Base-by-base conservation (phyloP, 2,797 vertebrate species). In the Gallinago stenura region DNA sequence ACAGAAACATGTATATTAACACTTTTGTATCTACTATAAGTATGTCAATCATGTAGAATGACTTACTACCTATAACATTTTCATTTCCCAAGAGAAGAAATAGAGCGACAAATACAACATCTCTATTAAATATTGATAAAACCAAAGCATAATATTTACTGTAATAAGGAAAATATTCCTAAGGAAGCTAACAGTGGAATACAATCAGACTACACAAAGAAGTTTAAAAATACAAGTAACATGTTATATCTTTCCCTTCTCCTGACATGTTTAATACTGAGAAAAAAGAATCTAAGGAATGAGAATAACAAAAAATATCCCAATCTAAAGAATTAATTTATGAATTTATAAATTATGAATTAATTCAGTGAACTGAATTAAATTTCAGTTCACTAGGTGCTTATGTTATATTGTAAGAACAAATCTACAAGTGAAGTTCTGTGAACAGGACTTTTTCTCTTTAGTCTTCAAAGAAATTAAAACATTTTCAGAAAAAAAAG, bases 41-140 rank as follows among this genome's bases (percentile, higher is more conserved):
- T 76, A 61, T 64, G 25, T 64, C 30, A 78, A 45, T 88, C 31
- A 17, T 57, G 31, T 78, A 75, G 33, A 91, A 81, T 85, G 39
- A 71, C 71, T 77, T 77, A 62, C n/a, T 83, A 45, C 48, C 10
- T 79, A 24, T 14, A 92, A 85, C 3, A 15, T 71, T 94, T 89
- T 86, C 15, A 51, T 88, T 95, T 95, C 83, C 31, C 65, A 72
- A 43, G 65, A 78, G 69, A 64, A 21, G 35, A 94, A 94, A 88
- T 10, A 78, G 30, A 61, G 41, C n/a, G 83, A 93, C n/a, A 88
- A 85, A 75, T 54, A 35, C 8, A 80, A n/a, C 7, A 35, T 43
- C 28, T 81, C 31, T 57, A 69, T 91, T 91, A 94, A 94, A 88
- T 81, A 88, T 51, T 90, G 54, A 83, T 91, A 56, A 86, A 85